phyloP scores from a whole-genome alignment of 2,797 vertebrate species.

The Pseudomugil tenellus region DNA sequence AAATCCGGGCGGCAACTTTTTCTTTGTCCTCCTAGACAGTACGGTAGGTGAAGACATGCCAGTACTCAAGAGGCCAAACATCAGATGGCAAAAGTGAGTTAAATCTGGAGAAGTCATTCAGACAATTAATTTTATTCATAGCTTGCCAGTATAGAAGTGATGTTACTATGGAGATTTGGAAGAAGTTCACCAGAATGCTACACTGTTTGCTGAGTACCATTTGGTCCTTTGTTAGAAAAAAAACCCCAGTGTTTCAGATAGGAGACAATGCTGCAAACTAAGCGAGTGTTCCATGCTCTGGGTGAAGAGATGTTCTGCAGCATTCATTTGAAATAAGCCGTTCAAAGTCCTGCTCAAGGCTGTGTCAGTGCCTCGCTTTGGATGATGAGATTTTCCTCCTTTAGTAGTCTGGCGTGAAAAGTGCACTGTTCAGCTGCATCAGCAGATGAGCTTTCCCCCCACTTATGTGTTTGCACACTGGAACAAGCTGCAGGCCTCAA shows the following conservation, averaged over 20 bases:
- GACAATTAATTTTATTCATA: slow-evolving; percentile 44
- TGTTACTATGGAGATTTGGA: slow-evolving; percentile 77
- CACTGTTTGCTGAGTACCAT: slow-evolving; percentile 40
- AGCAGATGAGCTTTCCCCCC: slow-evolving; percentile 63
- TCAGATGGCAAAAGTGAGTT: slow-evolving; percentile 33
- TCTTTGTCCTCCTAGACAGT: too few species aligned
- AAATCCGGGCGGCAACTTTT: too few species aligned
- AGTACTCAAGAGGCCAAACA: slow-evolving; percentile 24
- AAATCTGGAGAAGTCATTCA: slow-evolving; percentile 52
- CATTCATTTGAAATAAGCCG: slow-evolving; percentile 54
- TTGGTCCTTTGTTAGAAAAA: slow-evolving; percentile 26
- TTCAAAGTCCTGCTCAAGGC: slow-evolving; percentile 59
- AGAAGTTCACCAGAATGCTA: slow-evolving; percentile 59
- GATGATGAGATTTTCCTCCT: slow-evolving; percentile 75
- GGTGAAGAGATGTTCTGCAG: slow-evolving; percentile 41
- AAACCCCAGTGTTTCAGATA: slow-evolving; percentile 42
- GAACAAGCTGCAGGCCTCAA: slow-evolving; percentile 60
- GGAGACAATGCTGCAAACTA: slow-evolving; percentile 31
- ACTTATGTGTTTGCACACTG: slow-evolving; percentile 49
- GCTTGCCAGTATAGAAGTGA: slow-evolving; percentile 52
- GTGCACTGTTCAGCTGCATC: slow-evolving; percentile 78
- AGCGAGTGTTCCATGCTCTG: slow-evolving; percentile 30
- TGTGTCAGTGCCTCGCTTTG: slow-evolving; percentile 59
- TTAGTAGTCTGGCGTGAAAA: slow-evolving; percentile 72
- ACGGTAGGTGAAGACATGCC: slow-evolving; percentile 23